Evolutionary conservation across 1,140 invertebrate species (phyloP), one percentile per base, ranked within the genome.

Genomic region (Drosophila dunni): DNA sequence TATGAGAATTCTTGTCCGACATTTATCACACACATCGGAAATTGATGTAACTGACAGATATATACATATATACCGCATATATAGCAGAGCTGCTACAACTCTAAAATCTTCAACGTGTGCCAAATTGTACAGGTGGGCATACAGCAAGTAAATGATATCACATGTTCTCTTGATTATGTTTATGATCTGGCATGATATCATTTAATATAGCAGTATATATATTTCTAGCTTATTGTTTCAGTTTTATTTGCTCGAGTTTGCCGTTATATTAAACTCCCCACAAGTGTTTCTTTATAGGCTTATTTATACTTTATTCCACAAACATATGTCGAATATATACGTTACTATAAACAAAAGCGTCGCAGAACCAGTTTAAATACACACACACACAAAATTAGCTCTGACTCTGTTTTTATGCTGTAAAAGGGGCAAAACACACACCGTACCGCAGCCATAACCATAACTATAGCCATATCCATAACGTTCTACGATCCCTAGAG

Each of bases 1-100:
- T 88, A 75, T 86, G 80, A 79, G 83, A 75, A 86, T 86, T 86
- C 84, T 83, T 83, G 79, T 80, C 71, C 57, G 83, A 86, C 83
- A 86, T 88, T 86, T 86, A 89, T 89, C 84, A 83, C 83, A 50
- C 38, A 65, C 3, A 4, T 29, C 33, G n/a, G 42, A 70, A 89
- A 86, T 83, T 86, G 83, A 86, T 86, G 83, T 80, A 86, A 79
- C 76, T 83, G 84, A 51, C 48, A 29, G 24, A 29, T 29, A 29
- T 29, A 29, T 6, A 4, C 5, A 29, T 29, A 29, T 29, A 29
- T 6, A 29, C 24, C 24, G 40, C 46, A 63, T 63, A 63, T 51
- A 63, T 63, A 20, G 34, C 20, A 20, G 34, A 6, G 6, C 3
- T 5, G 3, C 3, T 29, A 29, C 24, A 29, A 29, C 24, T 29